A percentile compares a stretch with the other conserved stretches of the same genome.
Conservation (phyloP, 2,888 invertebrate genomes). For the Sclerodermus sp. region DNA sequence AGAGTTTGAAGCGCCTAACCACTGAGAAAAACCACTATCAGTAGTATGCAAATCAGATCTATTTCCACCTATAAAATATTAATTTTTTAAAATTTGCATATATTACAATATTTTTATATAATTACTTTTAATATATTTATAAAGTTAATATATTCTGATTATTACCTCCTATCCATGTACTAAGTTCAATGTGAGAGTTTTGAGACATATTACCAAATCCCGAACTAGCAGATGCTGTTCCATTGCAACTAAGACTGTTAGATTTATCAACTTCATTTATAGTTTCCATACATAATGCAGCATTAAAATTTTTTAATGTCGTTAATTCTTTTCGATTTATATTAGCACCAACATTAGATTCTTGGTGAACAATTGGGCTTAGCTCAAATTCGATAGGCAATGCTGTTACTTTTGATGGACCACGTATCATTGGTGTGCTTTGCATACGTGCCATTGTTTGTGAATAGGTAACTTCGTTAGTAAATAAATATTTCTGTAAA, state of each 20-base stretch:
- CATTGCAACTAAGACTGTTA: slow-evolving; percentile 15
- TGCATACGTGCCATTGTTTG: slow-evolving; percentile 44
- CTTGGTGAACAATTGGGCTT: slow-evolving; percentile 51
- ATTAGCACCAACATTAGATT: slow-evolving; percentile 44
- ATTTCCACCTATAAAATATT: slow-evolving; percentile 33
- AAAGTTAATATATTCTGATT: background rate
- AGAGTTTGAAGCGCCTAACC: slow-evolving; percentile 37
- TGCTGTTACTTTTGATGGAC: slow-evolving; percentile 42
- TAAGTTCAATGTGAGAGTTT: slow-evolving; percentile 66
- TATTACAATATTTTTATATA: background rate
- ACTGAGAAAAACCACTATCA: slow-evolving; percentile 52
- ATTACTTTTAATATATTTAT: slow-evolving; percentile 23
- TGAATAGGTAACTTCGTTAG: slow-evolving; percentile 28
- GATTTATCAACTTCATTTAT: slow-evolving; percentile 12
- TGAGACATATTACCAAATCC: slow-evolving; percentile 60
- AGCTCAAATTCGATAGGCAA: slow-evolving; percentile 51
- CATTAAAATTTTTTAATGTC: slow-evolving; percentile 51
- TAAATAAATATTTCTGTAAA: slow-evolving; percentile 50
- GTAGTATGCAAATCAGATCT: slow-evolving; percentile 35
- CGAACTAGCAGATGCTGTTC: slow-evolving; percentile 39
- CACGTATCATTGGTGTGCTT: slow-evolving; percentile 53
- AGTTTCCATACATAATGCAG: slow-evolving; percentile 44
- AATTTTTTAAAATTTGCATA: background rate
- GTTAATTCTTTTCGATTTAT: slow-evolving; percentile 60
- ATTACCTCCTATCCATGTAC: slow-evolving; percentile 69